Evolutionary conservation across 1,140 invertebrate species (phyloP).

Genomic region (Drosophila pseudoobscura): DNA sequence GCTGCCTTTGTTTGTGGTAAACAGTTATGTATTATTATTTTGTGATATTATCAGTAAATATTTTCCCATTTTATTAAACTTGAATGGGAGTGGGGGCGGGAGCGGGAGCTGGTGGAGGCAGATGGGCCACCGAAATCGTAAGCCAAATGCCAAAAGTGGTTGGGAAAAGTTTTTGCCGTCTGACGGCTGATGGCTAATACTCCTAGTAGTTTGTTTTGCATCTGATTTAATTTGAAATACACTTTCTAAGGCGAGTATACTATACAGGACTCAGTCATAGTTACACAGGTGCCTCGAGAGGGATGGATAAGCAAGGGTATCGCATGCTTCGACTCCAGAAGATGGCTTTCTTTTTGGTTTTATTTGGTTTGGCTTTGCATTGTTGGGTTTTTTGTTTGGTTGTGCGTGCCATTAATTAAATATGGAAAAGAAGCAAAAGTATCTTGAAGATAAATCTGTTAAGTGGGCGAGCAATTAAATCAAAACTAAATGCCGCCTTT

Average conservation of each 20-base stretch:
- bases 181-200: slow-evolving; percentile 23
- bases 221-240: slow-evolving; percentile 20
- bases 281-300: too few species aligned
- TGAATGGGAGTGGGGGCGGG: not conserved
- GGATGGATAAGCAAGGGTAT: too few species aligned
- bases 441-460: slow-evolving; percentile 74
- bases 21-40: slow-evolving; percentile 63
- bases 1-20: slow-evolving; percentile 56
- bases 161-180: slow-evolving; percentile 49
- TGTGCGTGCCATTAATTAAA: slow-evolving; percentile 56
- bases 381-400: not conserved
- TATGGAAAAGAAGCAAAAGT: slow-evolving; percentile 32
- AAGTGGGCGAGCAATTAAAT: slow-evolving; percentile 73
- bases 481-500: slow-evolving; percentile 74
- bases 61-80: slow-evolving; percentile 50
- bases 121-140: not conserved
- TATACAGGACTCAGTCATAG: too few species aligned
- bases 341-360: too few species aligned
- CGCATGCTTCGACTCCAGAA: too few species aligned
- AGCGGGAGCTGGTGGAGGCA: not conserved
- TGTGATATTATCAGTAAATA: slow-evolving; percentile 67
- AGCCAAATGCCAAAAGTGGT: slow-evolving; percentile 42
- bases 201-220: slow-evolving; percentile 3
- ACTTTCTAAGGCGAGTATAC: too few species aligned
- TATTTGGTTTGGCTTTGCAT: slow-evolving; percentile 9